phyloP scores from a whole-genome alignment of 1,140 invertebrate genomes.

The Ceratina calcarata region DNA sequence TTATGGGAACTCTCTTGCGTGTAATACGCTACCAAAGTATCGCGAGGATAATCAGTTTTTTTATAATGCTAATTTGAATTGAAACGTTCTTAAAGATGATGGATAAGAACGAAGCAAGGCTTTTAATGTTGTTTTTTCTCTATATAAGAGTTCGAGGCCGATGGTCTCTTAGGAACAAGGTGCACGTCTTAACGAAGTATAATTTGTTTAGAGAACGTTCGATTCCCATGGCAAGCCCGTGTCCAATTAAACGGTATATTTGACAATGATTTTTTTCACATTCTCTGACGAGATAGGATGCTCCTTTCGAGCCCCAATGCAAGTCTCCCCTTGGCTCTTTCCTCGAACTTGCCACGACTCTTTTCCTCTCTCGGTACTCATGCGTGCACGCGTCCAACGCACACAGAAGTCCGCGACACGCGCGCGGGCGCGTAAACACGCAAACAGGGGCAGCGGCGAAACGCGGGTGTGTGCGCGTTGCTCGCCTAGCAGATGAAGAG shows the following conservation, averaged over 20 bases:
- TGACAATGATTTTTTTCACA: neutral
- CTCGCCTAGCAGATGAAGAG: slow-evolving; percentile 37
- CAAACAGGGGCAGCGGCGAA: neutral
- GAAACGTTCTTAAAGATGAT: neutral
- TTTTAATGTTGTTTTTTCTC: neutral
- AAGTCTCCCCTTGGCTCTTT: slow-evolving; percentile 2
- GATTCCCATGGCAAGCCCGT: no score
- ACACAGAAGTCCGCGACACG: neutral
- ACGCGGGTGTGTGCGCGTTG: slow-evolving; percentile 20
- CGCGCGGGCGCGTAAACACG: no score
- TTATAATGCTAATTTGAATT: neutral
- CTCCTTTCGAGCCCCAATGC: neutral
- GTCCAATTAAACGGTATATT: neutral
- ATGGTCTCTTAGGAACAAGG: neutral
- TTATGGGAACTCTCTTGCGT: slow-evolving; percentile 9
- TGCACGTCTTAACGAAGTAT: no score
- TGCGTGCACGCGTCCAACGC: slow-evolving; percentile 21
- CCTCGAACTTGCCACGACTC: slow-evolving; percentile 24
- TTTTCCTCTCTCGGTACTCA: neutral
- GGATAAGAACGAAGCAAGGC: neutral
- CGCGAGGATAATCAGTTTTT: neutral
- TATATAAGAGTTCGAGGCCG: neutral
- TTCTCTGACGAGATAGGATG: neutral
- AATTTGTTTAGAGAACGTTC: no score
- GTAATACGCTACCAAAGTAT: neutral